Evolutionary conservation across 1,140 invertebrate species (phyloP).

Genomic region (Trichonephila inaurata): DNA sequence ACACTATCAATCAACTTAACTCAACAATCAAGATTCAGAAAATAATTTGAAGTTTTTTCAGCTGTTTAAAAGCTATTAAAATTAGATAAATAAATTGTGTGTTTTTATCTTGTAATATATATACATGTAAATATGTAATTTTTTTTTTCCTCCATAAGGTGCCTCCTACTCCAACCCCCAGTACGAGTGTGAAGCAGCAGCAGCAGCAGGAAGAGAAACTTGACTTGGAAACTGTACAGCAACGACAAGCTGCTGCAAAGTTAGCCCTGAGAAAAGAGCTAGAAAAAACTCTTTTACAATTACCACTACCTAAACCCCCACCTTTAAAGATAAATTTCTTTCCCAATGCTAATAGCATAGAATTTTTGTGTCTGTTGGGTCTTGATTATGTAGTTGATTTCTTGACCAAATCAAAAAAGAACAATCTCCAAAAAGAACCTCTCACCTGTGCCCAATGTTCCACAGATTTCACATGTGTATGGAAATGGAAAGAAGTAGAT

Average conservation of each 20-base stretch:
- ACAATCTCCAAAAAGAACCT: conserved; percentile 83
- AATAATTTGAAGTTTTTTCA: too few relatives aligned
- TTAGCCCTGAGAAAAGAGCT: conserved; percentile 95
- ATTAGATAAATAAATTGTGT: too few relatives aligned
- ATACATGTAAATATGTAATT: not conserved
- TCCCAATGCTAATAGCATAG: conserved; percentile 97
- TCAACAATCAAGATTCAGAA: too few relatives aligned
- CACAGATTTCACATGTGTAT: conserved; percentile 98
- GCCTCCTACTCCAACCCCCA: conserved; percentile 62
- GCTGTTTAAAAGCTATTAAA: too few relatives aligned
- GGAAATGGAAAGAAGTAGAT: conserved; percentile 93
- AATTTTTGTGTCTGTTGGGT: conserved; percentile 97
- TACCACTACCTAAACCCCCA: conserved; percentile 97
- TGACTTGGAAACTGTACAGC: conserved; percentile 92
- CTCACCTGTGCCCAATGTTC: conserved; percentile 97
- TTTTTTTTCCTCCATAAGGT: conserved; percentile 67
- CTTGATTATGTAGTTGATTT: conserved; percentile 98
- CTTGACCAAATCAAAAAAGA: conserved; percentile 86
- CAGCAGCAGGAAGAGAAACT: conserved; percentile 81
- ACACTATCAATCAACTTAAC: too few relatives aligned
- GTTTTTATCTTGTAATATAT: too few relatives aligned
- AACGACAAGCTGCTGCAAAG: conserved; percentile 96
- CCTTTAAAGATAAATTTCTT: conserved; percentile 99
- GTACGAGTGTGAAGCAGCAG: not conserved
- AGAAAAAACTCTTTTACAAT: conserved; percentile 95